These are phyloP conservation scores for Fabriciana adippe DNA, from an alignment of 2,888 invertebrate genomes.

Conservation along the genomic window DNA sequence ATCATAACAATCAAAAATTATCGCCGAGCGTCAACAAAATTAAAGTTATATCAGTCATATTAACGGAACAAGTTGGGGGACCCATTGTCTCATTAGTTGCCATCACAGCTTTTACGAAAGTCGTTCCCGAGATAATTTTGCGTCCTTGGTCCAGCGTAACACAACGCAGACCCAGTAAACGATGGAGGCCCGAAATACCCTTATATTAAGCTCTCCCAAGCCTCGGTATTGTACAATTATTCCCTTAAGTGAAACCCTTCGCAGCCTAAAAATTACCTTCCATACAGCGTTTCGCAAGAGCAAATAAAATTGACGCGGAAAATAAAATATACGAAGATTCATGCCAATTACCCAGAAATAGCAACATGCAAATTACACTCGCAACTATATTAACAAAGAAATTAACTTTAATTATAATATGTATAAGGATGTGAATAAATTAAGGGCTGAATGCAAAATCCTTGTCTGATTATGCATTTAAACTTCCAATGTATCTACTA, in stretches of 20 bases:
- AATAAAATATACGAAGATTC: constrained; percentile 73
- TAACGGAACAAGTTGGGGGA: constrained; percentile 68
- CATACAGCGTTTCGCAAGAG: constrained; percentile 68
- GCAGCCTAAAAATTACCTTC: constrained; percentile 78
- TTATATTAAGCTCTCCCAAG: constrained; percentile 79
- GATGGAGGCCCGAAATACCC: constrained; percentile 64
- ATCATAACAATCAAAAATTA: constrained; percentile 69
- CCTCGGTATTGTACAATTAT: constrained; percentile 78
- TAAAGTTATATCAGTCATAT: constrained; percentile 73
- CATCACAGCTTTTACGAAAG: constrained; percentile 75
- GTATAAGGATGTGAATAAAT: constrained; percentile 13
- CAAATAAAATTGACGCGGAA: constrained; percentile 73
- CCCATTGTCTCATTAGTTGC: constrained; percentile 76
- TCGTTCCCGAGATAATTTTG: constrained; percentile 77
- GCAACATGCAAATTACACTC: constrained; percentile 3
- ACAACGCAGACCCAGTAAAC: constrained; percentile 68
- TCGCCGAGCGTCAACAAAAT: constrained; percentile 64
- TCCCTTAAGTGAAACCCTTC: constrained; percentile 77
- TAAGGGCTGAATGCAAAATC: constrained; percentile 11
- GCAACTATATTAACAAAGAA: constrained; percentile 9
- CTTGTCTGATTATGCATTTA: constrained; percentile 11
- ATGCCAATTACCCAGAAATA: constrained; percentile 61
- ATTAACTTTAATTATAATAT: neutral
- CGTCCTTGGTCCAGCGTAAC: constrained; percentile 73
- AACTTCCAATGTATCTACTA: constrained; percentile 39